phyloP scores from a whole-genome alignment of 2,797 vertebrate genomes.

The Steatocranus sp. region DNA sequence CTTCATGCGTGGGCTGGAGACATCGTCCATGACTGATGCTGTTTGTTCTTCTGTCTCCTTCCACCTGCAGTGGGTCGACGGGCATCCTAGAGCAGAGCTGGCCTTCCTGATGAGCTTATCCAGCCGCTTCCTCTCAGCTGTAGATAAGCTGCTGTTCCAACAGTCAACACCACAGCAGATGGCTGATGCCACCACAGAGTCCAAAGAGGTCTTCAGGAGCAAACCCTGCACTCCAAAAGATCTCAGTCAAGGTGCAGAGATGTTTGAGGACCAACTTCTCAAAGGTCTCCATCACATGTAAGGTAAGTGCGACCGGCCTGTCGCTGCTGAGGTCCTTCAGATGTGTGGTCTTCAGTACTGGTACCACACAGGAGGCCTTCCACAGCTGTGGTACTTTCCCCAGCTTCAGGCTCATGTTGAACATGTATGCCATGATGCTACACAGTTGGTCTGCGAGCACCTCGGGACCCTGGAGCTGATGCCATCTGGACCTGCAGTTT shows the following conservation, averaged over 20 bases:
- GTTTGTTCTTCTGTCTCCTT: background rate
- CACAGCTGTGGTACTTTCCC: background rate
- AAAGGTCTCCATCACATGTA: background rate
- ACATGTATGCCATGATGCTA: background rate
- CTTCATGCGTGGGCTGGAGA: background rate
- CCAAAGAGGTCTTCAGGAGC: accelerated
- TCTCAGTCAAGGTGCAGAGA: background rate
- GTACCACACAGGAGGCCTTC: background rate
- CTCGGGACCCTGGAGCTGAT: background rate
- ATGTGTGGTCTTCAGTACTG: background rate
- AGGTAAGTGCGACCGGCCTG: background rate
- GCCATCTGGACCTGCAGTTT: background rate
- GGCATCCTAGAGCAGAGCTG: background rate
- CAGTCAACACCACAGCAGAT: background rate
- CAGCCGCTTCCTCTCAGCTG: background rate
- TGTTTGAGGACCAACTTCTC: background rate
- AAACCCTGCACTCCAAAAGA: background rate
- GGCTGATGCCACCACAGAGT: background rate
- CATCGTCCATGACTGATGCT: background rate
- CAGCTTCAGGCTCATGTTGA: background rate
- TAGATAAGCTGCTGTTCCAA: background rate
- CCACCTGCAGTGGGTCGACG: background rate
- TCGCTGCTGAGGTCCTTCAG: background rate
- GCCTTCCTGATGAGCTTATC: background rate
- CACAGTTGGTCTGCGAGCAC: background rate